Evolutionary conservation across 2,888 invertebrate species (phyloP).

Genomic region (Rotaria magnacalcarata): DNA sequence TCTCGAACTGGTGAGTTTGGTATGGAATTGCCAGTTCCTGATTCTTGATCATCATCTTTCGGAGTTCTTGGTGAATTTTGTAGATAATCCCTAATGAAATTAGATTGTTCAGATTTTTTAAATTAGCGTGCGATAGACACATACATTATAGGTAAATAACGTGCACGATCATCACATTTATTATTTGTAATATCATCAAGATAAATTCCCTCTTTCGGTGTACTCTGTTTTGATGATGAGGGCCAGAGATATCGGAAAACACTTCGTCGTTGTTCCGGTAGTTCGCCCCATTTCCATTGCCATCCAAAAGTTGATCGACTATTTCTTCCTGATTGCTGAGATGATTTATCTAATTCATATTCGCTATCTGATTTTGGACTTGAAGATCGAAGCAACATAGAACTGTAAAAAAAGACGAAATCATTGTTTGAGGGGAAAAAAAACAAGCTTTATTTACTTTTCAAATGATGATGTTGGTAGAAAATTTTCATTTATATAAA

Average conservation of each 20-base stretch:
- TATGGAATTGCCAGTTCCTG: constrained; percentile 88
- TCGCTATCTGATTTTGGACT: constrained; percentile 92
- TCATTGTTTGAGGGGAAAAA: neutral
- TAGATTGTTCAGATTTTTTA: neutral
- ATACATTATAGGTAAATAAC: neutral
- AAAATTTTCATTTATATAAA: neutral
- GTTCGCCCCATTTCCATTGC: constrained; percentile 60
- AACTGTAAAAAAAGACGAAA: constrained; percentile 49
- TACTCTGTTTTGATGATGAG: neutral
- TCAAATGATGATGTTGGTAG: neutral
- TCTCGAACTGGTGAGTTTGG: constrained; percentile 71
- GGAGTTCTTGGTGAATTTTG: neutral
- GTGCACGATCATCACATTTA: constrained; percentile 67
- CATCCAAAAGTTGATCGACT: constrained; percentile 46
- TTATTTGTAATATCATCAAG: constrained; percentile 78
- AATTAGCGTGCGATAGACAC: no score
- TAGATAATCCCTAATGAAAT: neutral
- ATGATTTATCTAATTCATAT: constrained; percentile 65
- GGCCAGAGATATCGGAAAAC: neutral
- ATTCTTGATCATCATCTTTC: constrained; percentile 84
- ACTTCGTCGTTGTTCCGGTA: constrained; percentile 51
- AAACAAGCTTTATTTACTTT: neutral
- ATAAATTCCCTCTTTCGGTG: constrained; percentile 72
- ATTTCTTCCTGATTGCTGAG: constrained; percentile 17
- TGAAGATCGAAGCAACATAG: constrained; percentile 68